A percentile compares a stretch with the other conserved stretches of the same genome.
Evolutionary conservation across 2,797 vertebrate species (phyloP).

Genomic region (Xyrichtys novacula): DNA sequence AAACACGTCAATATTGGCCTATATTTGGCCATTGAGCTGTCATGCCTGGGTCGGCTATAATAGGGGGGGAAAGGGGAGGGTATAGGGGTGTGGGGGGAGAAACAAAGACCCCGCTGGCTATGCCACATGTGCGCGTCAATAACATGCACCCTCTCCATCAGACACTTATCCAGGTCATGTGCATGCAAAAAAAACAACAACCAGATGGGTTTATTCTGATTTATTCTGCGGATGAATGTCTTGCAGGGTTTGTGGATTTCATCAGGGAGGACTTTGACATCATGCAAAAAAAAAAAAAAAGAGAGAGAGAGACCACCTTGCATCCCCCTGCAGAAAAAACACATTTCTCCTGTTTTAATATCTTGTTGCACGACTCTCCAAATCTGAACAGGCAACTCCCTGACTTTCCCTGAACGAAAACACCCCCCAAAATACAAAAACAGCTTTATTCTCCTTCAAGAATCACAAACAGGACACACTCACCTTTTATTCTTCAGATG

Average conservation of each 20-base stretch:
- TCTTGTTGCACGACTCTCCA: slow-evolving; percentile 24
- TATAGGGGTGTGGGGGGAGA: too few relatives aligned
- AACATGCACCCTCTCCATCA: slow-evolving; percentile 48
- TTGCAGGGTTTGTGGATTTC: background rate
- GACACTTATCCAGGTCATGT: slow-evolving; percentile 8
- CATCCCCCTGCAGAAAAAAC: background rate
- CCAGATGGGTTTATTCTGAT: background rate
- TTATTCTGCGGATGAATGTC: background rate
- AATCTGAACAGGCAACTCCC: slow-evolving; percentile 16
- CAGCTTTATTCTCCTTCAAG: accelerated
- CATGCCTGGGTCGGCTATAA: slow-evolving; percentile 31
- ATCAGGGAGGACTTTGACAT: slow-evolving; percentile 23
- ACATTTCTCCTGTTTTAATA: background rate
- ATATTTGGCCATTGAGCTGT: slow-evolving; percentile 47
- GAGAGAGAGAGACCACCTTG: background rate
- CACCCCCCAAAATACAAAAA: background rate
- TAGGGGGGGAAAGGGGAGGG: background rate
- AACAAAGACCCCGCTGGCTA: slow-evolving; percentile 76
- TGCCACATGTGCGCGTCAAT: slow-evolving; percentile 78
- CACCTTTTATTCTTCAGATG: slow-evolving; percentile 64
- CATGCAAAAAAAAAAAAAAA: too few relatives aligned
- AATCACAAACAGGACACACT: slow-evolving; percentile 46
- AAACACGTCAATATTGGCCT: slow-evolving; percentile 55
- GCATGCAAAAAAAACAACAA: background rate
- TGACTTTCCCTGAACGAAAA: slow-evolving; percentile 28